phyloP scores from a whole-genome alignment of 2,797 vertebrate species.

The Sebastes glaucus region DNA sequence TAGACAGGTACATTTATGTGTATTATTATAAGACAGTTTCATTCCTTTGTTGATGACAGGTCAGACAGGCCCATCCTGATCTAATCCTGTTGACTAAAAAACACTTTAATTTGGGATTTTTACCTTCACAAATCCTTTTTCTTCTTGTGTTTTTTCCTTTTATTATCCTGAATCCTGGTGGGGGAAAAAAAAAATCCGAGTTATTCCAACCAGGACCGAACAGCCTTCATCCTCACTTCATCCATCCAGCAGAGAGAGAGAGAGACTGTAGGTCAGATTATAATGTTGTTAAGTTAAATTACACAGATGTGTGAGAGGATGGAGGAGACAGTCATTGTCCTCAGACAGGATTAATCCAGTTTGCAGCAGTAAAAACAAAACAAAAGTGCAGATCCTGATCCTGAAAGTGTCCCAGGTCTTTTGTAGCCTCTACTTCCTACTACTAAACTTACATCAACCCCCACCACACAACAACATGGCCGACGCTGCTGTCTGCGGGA shows the following conservation, averaged over 20 bases:
- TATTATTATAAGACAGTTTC: not conserved
- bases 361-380: constrained; percentile 5
- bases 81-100: constrained; percentile 54
- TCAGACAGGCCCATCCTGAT: constrained; percentile 68
- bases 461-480: constrained; percentile 79
- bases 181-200: constrained; percentile 16
- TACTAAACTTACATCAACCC: constrained; percentile 78
- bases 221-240: constrained; percentile 66
- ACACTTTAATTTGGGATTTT: constrained; percentile 25
- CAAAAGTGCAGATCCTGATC: constrained; percentile 23
- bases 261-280: too few species aligned
- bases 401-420: constrained; percentile 65
- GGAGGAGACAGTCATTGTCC: constrained; percentile 36
- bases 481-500: constrained; percentile 67
- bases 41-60: constrained; percentile 73
- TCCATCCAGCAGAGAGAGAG: constrained; percentile 53
- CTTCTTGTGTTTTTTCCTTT: constrained; percentile 1
- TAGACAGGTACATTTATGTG: not conserved
- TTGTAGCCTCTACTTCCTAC: constrained; percentile 68
- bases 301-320: not conserved
- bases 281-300: too few species aligned
- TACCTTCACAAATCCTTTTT: constrained; percentile 68
- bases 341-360: constrained; percentile 24
- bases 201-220: constrained; percentile 70
- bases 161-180: constrained; percentile 2